Conservation (phyloP, 1,140 invertebrate genomes). For the Proctacanthus coquilletti region DNA sequence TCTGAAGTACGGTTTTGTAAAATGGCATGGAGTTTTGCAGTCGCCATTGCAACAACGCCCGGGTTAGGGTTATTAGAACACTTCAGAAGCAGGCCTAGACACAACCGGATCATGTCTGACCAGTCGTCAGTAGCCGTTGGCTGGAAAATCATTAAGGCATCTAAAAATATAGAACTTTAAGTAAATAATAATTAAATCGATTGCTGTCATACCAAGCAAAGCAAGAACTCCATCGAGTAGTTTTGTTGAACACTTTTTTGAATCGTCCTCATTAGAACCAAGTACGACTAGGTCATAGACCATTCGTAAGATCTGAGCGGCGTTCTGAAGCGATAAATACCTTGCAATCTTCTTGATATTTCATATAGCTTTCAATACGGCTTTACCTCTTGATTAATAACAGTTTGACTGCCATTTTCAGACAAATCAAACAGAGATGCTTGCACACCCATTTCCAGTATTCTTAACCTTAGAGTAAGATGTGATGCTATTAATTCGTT, state of each 20-base stretch:
- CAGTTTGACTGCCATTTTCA: constrained; percentile 30
- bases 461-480: constrained; percentile 38
- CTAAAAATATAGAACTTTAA: constrained; percentile 14
- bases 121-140: constrained; percentile 34
- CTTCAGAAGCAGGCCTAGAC: constrained; percentile 34
- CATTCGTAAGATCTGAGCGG: constrained; percentile 39
- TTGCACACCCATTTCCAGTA: constrained; percentile 44
- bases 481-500: constrained; percentile 41
- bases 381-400: constrained; percentile 28
- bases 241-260: constrained; percentile 35
- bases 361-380: constrained; percentile 3
- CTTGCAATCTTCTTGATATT: constrained; percentile 2
- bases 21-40: constrained; percentile 41
- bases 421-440: constrained; percentile 39
- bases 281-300: constrained; percentile 42
- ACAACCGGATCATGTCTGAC: constrained; percentile 39
- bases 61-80: constrained; percentile 38
- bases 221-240: constrained; percentile 40
- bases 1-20: constrained; percentile 38
- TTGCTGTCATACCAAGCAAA: constrained; percentile 19
- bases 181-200: constrained; percentile 3
- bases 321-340: constrained; percentile 25
- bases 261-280: constrained; percentile 34
- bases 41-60: constrained; percentile 41
- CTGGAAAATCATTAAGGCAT: constrained; percentile 38